Conservation (phyloP, 1,140 invertebrate species). For the Holotrichia oblita region DNA sequence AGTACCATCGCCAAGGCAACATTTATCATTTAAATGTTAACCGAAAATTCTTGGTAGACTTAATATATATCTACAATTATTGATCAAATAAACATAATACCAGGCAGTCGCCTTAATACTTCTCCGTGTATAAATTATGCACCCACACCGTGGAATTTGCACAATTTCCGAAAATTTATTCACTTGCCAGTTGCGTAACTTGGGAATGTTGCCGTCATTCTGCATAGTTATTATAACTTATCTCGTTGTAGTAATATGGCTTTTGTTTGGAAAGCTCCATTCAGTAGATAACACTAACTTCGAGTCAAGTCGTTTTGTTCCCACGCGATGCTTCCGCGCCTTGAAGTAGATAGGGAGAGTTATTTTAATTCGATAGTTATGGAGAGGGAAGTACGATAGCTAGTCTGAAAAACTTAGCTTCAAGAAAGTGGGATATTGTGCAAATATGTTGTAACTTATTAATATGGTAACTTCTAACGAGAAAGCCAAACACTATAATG, state of each 20-base stretch:
- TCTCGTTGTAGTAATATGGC: conserved; percentile 17
- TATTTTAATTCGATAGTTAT: conserved; percentile 29
- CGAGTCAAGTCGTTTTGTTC: conserved; percentile 7
- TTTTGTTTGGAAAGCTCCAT: conserved; percentile 31
- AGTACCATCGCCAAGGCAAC: too few species aligned
- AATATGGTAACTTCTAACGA: not conserved
- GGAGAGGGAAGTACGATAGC: not conserved
- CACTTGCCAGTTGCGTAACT: conserved; percentile 34
- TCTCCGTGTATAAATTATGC: conserved; percentile 11
- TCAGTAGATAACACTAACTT: conserved; percentile 29
- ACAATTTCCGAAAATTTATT: conserved; percentile 30
- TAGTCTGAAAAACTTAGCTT: not conserved
- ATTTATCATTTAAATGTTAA: not conserved
- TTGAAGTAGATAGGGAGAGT: conserved; percentile 12
- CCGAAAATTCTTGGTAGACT: not conserved
- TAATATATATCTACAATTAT: not conserved
- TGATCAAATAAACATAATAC: conserved; percentile 21
- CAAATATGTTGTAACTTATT: not conserved
- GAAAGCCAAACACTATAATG: too few species aligned
- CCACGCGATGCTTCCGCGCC: conserved; percentile 15
- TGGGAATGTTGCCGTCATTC: conserved; percentile 13
- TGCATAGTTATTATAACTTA: conserved; percentile 34
- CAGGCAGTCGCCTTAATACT: not conserved
- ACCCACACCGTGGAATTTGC: conserved; percentile 17
- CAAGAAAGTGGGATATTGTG: not conserved